Evolutionary conservation across 2,888 invertebrate species (phyloP), one percentile per base, ranked within the genome.

Genomic region (Deilephila elpenor): DNA sequence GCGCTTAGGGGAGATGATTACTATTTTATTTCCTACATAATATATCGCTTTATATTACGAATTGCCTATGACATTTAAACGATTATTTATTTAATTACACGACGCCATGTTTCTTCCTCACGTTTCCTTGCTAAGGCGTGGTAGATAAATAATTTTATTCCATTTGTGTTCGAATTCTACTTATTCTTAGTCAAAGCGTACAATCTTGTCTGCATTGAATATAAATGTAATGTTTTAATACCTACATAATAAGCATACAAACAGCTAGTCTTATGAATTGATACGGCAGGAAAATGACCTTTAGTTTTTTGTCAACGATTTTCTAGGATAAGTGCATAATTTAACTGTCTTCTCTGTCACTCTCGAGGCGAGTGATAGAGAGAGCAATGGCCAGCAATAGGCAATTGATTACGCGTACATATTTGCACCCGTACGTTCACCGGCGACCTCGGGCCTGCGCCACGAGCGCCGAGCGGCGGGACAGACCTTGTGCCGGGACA

Each of bases 371-470:
- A 78, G 76, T 77, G 73, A 82, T 75, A 75, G 78, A 83, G 81
- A 75, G 74, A 77, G 78, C 73, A 76, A 72, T 74, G 75, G 44
- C 67, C 73, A 77, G 76, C 74, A 77, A 78, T 81, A 78, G 75
- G 74, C 75, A 84, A 86, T 87, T 83, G 86, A 88, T 86, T 84
- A 88, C 84, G 85, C 82, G 85, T 83, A 84, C 84, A 86, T 85
- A 86, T 87, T 88, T 88, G 87, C 83, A 83, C 83, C 86, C 80
- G 86, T 86, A 89, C 93, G 86, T 92, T 93, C 93, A 93, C 93
- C 79, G 86, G 79, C 80, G 93, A 91, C 93, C 93, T 93, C 93
- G 93, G 56, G 77, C 82, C 76, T 76, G 75, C 82, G 78, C 80
- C 84, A 82, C 83, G 84, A 84, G 86, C 82, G 83, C 82, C 80